phyloP scores from a whole-genome alignment of 2,888 invertebrate genomes.

The Limnephilus lunatus region DNA sequence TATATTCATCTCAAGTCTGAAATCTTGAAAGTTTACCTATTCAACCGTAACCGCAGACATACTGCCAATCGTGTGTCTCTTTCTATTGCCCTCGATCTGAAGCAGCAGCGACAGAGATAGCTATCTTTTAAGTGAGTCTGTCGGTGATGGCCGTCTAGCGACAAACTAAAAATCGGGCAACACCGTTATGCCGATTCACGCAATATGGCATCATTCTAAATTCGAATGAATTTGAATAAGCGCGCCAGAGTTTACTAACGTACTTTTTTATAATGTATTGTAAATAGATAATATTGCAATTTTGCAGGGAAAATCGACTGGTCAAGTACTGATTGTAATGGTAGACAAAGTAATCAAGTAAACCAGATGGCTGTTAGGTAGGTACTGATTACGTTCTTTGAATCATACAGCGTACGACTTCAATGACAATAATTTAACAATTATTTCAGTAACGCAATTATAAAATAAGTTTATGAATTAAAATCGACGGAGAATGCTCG shows the following conservation, averaged over 20 bases:
- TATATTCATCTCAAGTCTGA: slow-evolving; percentile 54
- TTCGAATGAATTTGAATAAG: slow-evolving; percentile 34
- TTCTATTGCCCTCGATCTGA: neutral
- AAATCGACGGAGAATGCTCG: neutral
- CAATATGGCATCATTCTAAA: slow-evolving; percentile 25
- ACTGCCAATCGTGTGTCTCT: slow-evolving; percentile 9
- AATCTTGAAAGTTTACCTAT: slow-evolving; percentile 44
- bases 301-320: neutral
- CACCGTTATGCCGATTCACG: slow-evolving; percentile 47
- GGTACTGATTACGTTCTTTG: neutral
- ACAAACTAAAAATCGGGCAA: slow-evolving; percentile 38
- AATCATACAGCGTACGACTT: neutral
- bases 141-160: neutral
- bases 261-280: neutral
- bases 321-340: neutral
- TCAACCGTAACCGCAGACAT: neutral
- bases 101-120: neutral
- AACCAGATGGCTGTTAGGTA: neutral
- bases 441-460: neutral
- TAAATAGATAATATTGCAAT: neutral
- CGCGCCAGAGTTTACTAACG: neutral
- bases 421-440: neutral
- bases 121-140: neutral
- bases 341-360: neutral
- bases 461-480: too few relatives aligned